Conservation (phyloP, 1,140 invertebrate species). For the Apis laboriosa region DNA sequence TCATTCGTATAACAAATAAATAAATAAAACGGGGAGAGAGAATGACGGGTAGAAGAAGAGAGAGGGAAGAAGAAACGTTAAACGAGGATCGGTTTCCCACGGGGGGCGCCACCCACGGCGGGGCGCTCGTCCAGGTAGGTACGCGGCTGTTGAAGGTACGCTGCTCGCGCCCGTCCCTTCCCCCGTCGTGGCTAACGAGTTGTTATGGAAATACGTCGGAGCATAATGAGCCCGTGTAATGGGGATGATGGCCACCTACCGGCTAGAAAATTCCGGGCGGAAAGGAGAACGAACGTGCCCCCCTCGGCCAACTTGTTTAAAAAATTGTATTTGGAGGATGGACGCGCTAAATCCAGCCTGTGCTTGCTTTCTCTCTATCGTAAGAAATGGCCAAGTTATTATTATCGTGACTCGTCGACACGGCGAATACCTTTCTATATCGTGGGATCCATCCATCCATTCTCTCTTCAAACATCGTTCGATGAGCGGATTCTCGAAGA, state of each 20-base stretch:
- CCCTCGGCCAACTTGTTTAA: not conserved
- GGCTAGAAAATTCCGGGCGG: conserved; percentile 51
- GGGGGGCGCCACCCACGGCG: conserved; percentile 58
- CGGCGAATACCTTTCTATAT: too few species aligned
- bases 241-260: conserved; percentile 71
- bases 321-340: conserved; percentile 38
- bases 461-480: too few species aligned
- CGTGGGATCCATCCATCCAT: too few species aligned
- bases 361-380: not conserved
- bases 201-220: conserved; percentile 76
- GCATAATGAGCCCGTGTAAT: conserved; percentile 75
- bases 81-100: conserved; percentile 52
- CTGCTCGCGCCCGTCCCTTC: conserved; percentile 45
- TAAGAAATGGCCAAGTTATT: too few species aligned
- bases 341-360: conserved; percentile 52
- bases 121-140: conserved; percentile 52
- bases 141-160: conserved; percentile 17
- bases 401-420: too few species aligned
- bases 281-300: conserved; percentile 14
- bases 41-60: too few species aligned
- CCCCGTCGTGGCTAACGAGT: conserved; percentile 67
- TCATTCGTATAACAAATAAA: not conserved
- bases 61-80: not conserved
- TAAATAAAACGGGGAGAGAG: not conserved
- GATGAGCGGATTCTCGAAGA: too few species aligned